These are phyloP conservation scores for Acronicta leporina DNA, from an alignment of 2,888 invertebrate species.

Conservation along the genomic window DNA sequence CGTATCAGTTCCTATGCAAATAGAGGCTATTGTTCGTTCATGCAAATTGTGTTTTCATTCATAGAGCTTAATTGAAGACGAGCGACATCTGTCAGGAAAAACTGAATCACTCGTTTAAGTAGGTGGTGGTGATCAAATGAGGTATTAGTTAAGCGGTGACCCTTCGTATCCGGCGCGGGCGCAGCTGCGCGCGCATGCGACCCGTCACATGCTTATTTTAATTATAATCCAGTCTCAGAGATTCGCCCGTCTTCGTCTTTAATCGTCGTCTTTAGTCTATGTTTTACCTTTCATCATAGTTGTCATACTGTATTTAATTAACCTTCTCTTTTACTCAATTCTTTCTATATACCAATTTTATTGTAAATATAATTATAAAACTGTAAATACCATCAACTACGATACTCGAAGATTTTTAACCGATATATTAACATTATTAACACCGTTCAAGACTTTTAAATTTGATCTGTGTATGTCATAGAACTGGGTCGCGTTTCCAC, in stretches of 20 bases:
- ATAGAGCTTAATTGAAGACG: constrained; percentile 79
- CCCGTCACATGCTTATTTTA: constrained; percentile 76
- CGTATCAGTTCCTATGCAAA: constrained; percentile 80
- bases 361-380: neutral
- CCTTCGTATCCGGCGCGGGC: constrained; percentile 82
- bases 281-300: constrained; percentile 39
- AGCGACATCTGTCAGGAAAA: constrained; percentile 86
- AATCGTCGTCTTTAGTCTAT: constrained; percentile 32
- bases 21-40: constrained; percentile 77
- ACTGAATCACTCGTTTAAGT: constrained; percentile 85
- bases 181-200: constrained; percentile 80
- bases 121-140: constrained; percentile 78
- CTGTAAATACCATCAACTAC: constrained; percentile 7
- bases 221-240: constrained; percentile 72
- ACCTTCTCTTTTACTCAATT: neutral
- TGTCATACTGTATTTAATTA: constrained; percentile 6
- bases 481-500: constrained; percentile 57
- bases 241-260: constrained; percentile 64
- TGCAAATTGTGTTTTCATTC: constrained; percentile 87
- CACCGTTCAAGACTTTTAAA: constrained; percentile 48
- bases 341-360: neutral
- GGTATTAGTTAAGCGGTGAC: constrained; percentile 83
- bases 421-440: constrained; percentile 31
- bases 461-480: constrained; percentile 52
- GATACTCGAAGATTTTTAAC: constrained; percentile 16